A percentile compares a stretch with the other conserved stretches of the same genome.
phyloP scores from a whole-genome alignment of 2,797 vertebrate species.

The Acipenser transmontanus region DNA sequence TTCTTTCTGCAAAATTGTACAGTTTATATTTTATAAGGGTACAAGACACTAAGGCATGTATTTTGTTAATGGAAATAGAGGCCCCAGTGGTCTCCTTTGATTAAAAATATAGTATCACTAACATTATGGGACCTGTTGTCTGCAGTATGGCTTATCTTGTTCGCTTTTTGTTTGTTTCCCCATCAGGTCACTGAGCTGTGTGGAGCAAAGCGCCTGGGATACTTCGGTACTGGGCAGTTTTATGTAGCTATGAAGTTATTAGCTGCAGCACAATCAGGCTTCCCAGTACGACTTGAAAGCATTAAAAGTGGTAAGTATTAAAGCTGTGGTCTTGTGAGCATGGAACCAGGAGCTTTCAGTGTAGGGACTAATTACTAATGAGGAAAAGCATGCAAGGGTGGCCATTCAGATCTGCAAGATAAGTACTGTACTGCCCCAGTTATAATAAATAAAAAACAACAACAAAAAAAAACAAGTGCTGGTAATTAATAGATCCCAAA shows the following conservation, averaged over 20 bases:
- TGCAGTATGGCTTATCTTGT: neutral
- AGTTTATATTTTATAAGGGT: too few relatives aligned
- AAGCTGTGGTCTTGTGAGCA: constrained; percentile 37
- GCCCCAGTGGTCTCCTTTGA: too few relatives aligned
- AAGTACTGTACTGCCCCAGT: too few relatives aligned
- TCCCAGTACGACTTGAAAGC: constrained; percentile 79
- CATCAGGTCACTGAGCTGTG: constrained; percentile 85
- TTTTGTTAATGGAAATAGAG: too few relatives aligned
- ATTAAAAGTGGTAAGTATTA: constrained; percentile 74
- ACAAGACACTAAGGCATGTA: too few relatives aligned
- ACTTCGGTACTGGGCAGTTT: constrained; percentile 84
- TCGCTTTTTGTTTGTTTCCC: neutral
- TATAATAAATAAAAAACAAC: too few relatives aligned
- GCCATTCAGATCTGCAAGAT: too few relatives aligned
- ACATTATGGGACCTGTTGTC: too few relatives aligned
- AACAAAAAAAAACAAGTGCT: too few relatives aligned
- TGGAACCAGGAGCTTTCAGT: constrained; percentile 40
- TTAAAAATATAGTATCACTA: too few relatives aligned
- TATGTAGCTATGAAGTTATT: constrained; percentile 88
- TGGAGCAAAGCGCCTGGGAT: constrained; percentile 82
- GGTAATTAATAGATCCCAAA: too few relatives aligned
- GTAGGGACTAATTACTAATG: constrained; percentile 51
- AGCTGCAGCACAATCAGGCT: constrained; percentile 77
- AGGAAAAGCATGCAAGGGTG: constrained; percentile 34
- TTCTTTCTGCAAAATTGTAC: too few relatives aligned